Conservation (phyloP, 2,113 vertebrate species). For the Microcebus jonahi region DNA sequence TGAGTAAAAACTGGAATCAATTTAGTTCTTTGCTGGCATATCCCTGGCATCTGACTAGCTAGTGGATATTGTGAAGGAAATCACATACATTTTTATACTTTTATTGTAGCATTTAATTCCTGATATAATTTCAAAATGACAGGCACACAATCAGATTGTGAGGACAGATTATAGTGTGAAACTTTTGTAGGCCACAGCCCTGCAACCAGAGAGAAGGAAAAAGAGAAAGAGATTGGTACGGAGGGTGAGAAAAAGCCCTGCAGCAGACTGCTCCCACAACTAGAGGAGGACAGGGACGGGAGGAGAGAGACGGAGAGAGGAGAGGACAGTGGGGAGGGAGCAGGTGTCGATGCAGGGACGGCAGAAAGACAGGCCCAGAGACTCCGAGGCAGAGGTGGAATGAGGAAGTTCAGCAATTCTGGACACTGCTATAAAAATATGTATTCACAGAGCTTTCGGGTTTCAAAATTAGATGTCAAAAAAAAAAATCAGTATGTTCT, state of each 20-base stretch:
- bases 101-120: background rate
- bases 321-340: background rate
- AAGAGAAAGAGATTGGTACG: background rate
- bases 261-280: background rate
- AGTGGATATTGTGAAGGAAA: background rate
- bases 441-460: background rate
- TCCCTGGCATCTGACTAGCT: background rate
- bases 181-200: background rate
- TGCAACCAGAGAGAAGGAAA: background rate
- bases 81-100: background rate
- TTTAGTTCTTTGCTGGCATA: background rate
- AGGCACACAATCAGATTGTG: background rate
- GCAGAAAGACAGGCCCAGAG: background rate
- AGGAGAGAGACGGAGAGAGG: no score
- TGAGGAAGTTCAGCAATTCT: background rate
- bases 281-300: background rate
- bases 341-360: background rate
- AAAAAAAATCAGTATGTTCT: background rate
- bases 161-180: background rate
- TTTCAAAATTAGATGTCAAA: constrained; percentile 20
- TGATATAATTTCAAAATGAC: background rate
- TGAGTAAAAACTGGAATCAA: background rate
- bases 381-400: background rate
- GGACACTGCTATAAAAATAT: background rate
- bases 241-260: background rate